A percentile compares a stretch with the other conserved stretches of the same genome.
Conservation (phyloP, 2,888 invertebrate genomes). For the Chloroclystis v-ata region DNA sequence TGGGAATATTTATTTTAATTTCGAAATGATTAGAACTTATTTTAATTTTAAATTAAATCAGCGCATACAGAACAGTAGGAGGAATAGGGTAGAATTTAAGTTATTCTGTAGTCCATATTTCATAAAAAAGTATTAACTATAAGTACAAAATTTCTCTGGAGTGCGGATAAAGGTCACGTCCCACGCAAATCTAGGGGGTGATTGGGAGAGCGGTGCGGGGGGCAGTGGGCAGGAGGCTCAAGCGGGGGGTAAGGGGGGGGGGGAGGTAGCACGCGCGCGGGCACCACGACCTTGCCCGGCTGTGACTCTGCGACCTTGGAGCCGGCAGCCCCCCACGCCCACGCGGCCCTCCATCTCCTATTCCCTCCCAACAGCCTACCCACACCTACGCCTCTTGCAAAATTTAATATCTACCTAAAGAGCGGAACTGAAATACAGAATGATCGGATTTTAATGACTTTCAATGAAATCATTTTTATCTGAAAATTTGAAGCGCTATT, state of each 20-base stretch:
- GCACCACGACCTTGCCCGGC: conserved; percentile 77
- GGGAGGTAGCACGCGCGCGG: conserved; percentile 71
- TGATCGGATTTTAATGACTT: conserved; percentile 26
- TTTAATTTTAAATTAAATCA: too few relatives aligned
- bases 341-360: conserved; percentile 35
- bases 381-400: conserved; percentile 63
- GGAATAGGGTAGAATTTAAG: background rate
- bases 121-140: too few relatives aligned
- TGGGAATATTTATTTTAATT: too few relatives aligned
- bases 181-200: conserved; percentile 71
- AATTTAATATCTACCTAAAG: conserved; percentile 57
- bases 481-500: too few relatives aligned
- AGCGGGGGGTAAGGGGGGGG: conserved; percentile 1
- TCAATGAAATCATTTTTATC: background rate
- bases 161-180: conserved; percentile 75
- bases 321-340: conserved; percentile 49
- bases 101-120: too few relatives aligned
- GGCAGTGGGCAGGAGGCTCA: too few relatives aligned
- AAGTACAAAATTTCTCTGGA: conserved; percentile 67
- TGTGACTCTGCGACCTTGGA: conserved; percentile 78
- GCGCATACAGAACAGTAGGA: too few relatives aligned
- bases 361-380: conserved; percentile 33
- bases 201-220: conserved; percentile 55
- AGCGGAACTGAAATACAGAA: conserved; percentile 43
- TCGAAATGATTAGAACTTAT: too few relatives aligned